phyloP scores from a whole-genome alignment of 2,888 invertebrate genomes.

The Volucella inflata region DNA sequence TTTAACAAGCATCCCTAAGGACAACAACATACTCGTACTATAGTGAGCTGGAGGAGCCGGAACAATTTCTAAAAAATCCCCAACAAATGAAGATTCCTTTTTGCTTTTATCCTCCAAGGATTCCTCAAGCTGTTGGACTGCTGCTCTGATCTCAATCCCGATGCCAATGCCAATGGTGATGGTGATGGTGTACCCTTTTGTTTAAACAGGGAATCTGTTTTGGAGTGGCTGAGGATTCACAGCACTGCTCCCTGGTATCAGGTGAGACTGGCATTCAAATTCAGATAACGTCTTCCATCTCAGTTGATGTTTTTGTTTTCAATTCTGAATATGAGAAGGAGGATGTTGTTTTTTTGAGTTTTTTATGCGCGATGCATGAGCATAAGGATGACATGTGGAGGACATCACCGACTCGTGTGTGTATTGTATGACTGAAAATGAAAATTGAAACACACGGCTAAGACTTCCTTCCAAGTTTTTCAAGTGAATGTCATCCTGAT shows the following conservation, averaged over 20 bases:
- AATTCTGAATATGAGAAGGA: conserved; percentile 12
- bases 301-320: conserved; percentile 36
- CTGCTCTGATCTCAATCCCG: neutral
- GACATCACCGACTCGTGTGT: neutral
- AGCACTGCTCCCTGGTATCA: conserved; percentile 31
- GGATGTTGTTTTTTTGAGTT: conserved; percentile 32
- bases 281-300: conserved; percentile 66
- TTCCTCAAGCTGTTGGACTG: conserved; percentile 67
- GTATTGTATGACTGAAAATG: too few relatives aligned
- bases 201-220: conserved; percentile 35
- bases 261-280: conserved; percentile 67
- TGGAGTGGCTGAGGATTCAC: neutral
- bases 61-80: conserved; percentile 4
- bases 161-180: conserved; percentile 5
- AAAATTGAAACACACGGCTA: too few relatives aligned
- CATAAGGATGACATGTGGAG: conserved; percentile 16
- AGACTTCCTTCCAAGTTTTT: neutral
- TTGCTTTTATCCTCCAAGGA: conserved; percentile 71
- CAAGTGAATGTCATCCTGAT: conserved; percentile 27
- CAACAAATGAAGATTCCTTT: conserved; percentile 38
- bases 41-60: conserved; percentile 16
- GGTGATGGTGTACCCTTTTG: conserved; percentile 53
- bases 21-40: too few relatives aligned
- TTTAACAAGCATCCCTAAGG: conserved; percentile 72
- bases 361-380: conserved; percentile 30